Conservation (phyloP, 2,113 vertebrate genomes). For the Monarcha castaneiventris region DNA sequence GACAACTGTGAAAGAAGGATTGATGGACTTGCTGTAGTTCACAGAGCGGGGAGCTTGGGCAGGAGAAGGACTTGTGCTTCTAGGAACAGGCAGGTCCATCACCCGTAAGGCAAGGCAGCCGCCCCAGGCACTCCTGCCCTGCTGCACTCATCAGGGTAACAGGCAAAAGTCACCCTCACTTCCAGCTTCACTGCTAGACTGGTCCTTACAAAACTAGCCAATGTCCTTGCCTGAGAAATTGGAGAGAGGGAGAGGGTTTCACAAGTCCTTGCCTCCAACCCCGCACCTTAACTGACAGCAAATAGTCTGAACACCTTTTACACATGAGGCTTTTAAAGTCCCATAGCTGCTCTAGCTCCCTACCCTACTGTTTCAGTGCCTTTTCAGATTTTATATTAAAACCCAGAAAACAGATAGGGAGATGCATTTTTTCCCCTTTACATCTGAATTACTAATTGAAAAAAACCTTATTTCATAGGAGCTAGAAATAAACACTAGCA, state of each 20-base stretch:
- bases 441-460: background rate
- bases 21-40: background rate
- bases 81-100: background rate
- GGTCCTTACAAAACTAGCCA: background rate
- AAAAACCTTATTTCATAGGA: background rate
- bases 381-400: background rate
- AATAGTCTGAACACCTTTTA: background rate
- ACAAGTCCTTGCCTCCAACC: background rate
- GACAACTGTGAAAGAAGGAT: background rate
- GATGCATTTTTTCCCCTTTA: background rate
- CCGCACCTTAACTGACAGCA: background rate
- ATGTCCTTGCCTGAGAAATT: background rate
- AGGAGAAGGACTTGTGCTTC: background rate
- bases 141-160: background rate
- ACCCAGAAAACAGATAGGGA: background rate
- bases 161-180: background rate
- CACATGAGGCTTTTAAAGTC: background rate
- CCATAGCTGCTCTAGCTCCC: background rate
- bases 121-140: background rate
- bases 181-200: background rate
- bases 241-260: background rate
- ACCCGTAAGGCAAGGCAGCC: fast-evolving
- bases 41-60: background rate
- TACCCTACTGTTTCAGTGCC: background rate
- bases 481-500: background rate